Base-by-base conservation (phyloP, 2,797 vertebrate genomes). In the Philypnodon macrostomus region DNA sequence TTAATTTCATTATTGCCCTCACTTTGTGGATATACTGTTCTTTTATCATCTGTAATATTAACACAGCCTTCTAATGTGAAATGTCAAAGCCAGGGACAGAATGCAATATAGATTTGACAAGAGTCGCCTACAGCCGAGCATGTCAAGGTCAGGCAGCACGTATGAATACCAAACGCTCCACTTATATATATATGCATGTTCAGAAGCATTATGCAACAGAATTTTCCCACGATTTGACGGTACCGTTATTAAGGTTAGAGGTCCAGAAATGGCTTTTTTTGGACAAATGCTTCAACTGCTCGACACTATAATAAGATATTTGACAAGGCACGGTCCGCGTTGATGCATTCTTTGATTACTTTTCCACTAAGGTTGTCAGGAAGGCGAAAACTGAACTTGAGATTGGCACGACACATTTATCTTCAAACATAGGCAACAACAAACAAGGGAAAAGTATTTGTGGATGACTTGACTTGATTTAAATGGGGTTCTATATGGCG, bases 111-210 rank as follows among this genome's bases (percentile, higher is more conserved):
- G 21, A 62, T 59, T 50, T 59, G 18, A 5, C 31, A 62, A 21
- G 31, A 23, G 24, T n/a, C 7, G 11, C 49, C 5, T 4, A 8
- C 10, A 29, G 34, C 37, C 1, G 13, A 13, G 19, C 47, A 64
- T 47, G 34, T 42, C 61, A 67, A 77, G 67, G 69, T 63, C 59
- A 45, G 14, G 29, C 36, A 39, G 48, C 46, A 6, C 27, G 30
- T 53, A 67, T 80, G 65, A 72, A 75, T 65, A 79, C 49, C 61
- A 38, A 60, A 41, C 61, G 2, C 4, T 31, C 4, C 7, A 1
- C 48, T 39, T 42, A 55, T 68, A 29, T 34, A 33, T 31, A 53
- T 47, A 46, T 42, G 49, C 27, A 48, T 68, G 47, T 62, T 26
- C 50, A 21, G 33, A 41, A 10, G 14, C 29, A 53, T 53, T 44